Conservation (phyloP, 2,797 vertebrate genomes). For the Brotula barbata region DNA sequence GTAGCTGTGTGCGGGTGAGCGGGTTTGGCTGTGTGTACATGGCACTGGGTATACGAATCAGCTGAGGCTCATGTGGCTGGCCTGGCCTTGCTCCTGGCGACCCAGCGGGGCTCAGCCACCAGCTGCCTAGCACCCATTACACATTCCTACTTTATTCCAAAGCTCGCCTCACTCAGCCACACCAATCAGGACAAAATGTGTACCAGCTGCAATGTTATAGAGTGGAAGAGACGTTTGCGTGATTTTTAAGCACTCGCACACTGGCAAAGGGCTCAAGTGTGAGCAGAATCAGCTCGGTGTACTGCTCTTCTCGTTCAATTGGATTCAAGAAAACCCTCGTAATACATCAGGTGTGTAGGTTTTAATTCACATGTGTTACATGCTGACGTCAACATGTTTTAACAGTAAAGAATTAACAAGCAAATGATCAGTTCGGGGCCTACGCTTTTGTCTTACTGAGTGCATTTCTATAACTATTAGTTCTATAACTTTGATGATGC, state of each 20-base stretch:
- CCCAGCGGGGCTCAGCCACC: constrained; percentile 74
- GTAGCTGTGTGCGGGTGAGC: constrained; percentile 26
- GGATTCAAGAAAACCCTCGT: too few species aligned
- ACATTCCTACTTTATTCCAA: constrained; percentile 81
- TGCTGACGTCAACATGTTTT: too few species aligned
- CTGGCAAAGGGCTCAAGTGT: constrained; percentile 39
- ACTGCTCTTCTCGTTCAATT: too few species aligned
- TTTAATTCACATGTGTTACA: too few species aligned
- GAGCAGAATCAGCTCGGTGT: constrained; percentile 22
- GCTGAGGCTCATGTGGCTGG: constrained; percentile 81
- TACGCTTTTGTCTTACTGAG: too few species aligned
- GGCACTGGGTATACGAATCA: constrained; percentile 70
- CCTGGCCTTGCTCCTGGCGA: constrained; percentile 73
- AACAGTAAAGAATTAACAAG: too few species aligned
- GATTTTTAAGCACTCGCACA: constrained; percentile 21
- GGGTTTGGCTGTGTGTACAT: constrained; percentile 29
- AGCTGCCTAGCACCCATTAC: constrained; percentile 75
- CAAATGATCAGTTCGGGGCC: too few species aligned
- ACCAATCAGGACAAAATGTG: constrained; percentile 63
- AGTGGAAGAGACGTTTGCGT: constrained; percentile 59
- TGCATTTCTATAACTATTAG: too few species aligned
- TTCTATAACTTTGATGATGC: too few species aligned
- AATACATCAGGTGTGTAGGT: too few species aligned
- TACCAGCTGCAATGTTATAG: constrained; percentile 69
- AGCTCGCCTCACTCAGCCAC: constrained; percentile 56